Conservation (phyloP, 1,140 invertebrate genomes). For the Drosophila ficusphila region DNA sequence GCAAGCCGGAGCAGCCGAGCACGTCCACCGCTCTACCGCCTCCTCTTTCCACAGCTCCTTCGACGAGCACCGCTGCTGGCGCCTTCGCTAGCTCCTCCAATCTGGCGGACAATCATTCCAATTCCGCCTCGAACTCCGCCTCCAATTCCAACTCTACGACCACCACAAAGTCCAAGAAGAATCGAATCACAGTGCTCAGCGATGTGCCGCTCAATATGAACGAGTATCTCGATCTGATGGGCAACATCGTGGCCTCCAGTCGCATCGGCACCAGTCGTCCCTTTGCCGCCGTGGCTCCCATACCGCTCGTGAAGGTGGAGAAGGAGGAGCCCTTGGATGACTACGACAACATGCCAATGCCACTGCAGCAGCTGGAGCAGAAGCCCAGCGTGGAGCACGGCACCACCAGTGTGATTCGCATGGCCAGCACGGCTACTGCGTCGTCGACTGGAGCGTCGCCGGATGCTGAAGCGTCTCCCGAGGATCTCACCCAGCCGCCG, state of each 20-base stretch:
- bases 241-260: conserved; percentile 80
- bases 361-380: conserved; percentile 28
- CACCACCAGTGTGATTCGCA: conserved; percentile 79
- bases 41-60: conserved; percentile 53
- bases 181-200: conserved; percentile 75
- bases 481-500: conserved; percentile 67
- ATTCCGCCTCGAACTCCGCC: conserved; percentile 33
- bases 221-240: conserved; percentile 79
- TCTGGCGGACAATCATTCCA: conserved; percentile 33
- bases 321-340: conserved; percentile 78
- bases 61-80: conserved; percentile 47
- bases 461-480: conserved; percentile 23
- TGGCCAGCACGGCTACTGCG: conserved; percentile 66
- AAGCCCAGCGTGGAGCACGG: conserved; percentile 58
- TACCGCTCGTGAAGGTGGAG: conserved; percentile 76
- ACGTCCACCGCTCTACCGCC: neutral
- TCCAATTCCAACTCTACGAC: conserved; percentile 24
- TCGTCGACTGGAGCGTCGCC: conserved; percentile 4
- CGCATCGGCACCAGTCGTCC: conserved; percentile 62
- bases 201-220: conserved; percentile 82
- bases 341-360: conserved; percentile 35
- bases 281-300: conserved; percentile 66
- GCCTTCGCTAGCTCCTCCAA: conserved; percentile 2
- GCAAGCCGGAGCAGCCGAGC: conserved; percentile 8
- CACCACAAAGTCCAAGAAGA: conserved; percentile 69